These are phyloP conservation scores for Erpetoichthys calabaricus DNA, from an alignment of 2,797 vertebrate species.

Conservation along the genomic window DNA sequence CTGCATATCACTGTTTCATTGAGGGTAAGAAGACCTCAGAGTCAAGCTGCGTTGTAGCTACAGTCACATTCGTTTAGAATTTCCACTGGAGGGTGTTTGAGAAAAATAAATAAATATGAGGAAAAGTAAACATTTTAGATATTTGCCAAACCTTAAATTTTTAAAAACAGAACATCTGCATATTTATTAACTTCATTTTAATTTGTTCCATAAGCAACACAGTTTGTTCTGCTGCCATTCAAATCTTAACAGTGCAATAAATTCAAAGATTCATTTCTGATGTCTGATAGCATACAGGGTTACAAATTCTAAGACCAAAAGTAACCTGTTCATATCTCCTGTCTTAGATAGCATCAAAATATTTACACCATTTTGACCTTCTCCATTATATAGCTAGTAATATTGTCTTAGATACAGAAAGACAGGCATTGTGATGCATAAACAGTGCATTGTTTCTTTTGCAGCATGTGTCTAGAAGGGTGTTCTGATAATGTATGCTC, in stretches of 20 bases:
- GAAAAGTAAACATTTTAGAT: too few relatives aligned
- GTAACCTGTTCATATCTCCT: conserved; percentile 16
- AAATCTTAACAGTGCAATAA: conserved; percentile 26
- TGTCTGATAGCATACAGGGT: conserved; percentile 21
- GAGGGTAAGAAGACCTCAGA: too few relatives aligned
- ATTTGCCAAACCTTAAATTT: too few relatives aligned
- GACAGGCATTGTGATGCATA: neutral
- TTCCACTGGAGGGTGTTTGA: too few relatives aligned
- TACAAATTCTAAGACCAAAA: conserved; percentile 21
- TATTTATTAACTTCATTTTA: conserved; percentile 23
- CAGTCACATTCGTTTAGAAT: too few relatives aligned
- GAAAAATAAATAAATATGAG: too few relatives aligned
- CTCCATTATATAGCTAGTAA: too few relatives aligned
- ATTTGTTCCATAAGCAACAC: conserved; percentile 46
- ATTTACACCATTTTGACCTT: conserved; percentile 29
- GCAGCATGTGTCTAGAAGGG: neutral
- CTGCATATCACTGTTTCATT: too few relatives aligned
- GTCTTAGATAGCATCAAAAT: conserved; percentile 37
- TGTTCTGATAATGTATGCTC: too few relatives aligned
- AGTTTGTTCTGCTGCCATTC: conserved; percentile 21
- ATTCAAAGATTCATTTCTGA: conserved; percentile 41
- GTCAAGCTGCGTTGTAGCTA: too few relatives aligned
- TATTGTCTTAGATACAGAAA: too few relatives aligned
- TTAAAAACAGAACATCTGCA: too few relatives aligned
- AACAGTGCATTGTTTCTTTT: conserved; percentile 1